Percentiles rank a stretch among this genome's conserved stretches.
Conservation (phyloP, 2,888 invertebrate species). For the Hirtodrosophila confusa region DNA sequence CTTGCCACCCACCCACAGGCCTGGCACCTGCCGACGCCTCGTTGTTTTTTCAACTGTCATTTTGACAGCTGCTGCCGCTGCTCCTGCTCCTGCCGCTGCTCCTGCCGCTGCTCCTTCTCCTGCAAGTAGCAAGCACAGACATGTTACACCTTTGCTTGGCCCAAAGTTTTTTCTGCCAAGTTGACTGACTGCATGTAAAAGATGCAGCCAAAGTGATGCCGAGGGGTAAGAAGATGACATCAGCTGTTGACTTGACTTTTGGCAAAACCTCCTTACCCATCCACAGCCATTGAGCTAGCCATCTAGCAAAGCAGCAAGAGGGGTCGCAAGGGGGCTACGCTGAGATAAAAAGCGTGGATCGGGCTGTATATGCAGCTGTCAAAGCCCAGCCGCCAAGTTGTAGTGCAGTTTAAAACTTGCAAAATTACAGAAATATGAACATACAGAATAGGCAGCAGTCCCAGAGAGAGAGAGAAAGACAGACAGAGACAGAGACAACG, state of each 20-base stretch:
- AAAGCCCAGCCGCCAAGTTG: conserved; percentile 67
- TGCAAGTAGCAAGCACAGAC: conserved; percentile 50
- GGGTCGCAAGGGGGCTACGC: background rate
- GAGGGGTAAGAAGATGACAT: conserved; percentile 38
- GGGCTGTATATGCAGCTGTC: conserved; percentile 68
- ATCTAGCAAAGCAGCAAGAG: conserved; percentile 3
- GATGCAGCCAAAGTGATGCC: conserved; percentile 32
- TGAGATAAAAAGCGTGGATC: conserved; percentile 39
- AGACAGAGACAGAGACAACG: background rate
- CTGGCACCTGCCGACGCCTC: conserved; percentile 43
- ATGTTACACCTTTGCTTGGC: conserved; percentile 54
- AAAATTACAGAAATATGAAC: conserved; percentile 42
- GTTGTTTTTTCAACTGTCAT: conserved; percentile 76
- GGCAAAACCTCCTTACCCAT: conserved; percentile 1
- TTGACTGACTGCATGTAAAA: conserved; percentile 58
- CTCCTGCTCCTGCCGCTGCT: conserved; percentile 36
- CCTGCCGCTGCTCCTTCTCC: conserved; percentile 37
- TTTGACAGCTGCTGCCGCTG: conserved; percentile 72
- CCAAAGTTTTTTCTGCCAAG: conserved; percentile 46
- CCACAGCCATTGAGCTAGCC: conserved; percentile 3
- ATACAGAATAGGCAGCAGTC: background rate
- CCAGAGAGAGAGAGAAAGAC: background rate
- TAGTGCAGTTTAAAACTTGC: conserved; percentile 55
- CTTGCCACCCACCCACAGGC: conserved; percentile 4
- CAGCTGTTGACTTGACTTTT: conserved; percentile 50